Base-by-base conservation (phyloP, 2,113 vertebrate genomes). In the Xiphophorus hellerii region DNA sequence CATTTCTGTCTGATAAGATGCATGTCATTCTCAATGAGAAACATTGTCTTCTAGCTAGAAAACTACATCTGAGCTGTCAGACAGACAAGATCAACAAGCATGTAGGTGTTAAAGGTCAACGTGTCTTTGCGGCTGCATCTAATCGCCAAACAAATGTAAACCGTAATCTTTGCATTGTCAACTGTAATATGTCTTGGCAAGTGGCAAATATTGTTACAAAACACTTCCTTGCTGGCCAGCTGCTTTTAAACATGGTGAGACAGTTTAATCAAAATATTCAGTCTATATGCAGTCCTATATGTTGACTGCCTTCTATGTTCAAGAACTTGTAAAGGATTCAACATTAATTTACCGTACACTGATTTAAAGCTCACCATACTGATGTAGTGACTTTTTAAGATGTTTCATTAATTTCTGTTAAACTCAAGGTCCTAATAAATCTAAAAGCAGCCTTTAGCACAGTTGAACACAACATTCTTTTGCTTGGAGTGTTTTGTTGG, bases 41-140 rank as follows among this genome's bases (percentile, higher is more conserved):
- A 69, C 22, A 17, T 62, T 8, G 28, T 70, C 69, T 73, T 20
- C 1, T 22, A 66, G 44, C 66, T 31, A 35, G 28, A 58, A 73
- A 77, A 73, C 77, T 35, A 35, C n/a, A 66, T 30, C 48, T 71
- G 69, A 62, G n/a, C 37, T 30, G 39, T 66, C 72, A 87, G 27
- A 9, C 72, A 87, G 27, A 9, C 22, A 9, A 20, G 60, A 66
- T 12, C 0, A 37, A 73, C 62, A 75, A 2, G 5, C 8, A 61
- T 62, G 63, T 61, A 17, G 54, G 37, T 76, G 44, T 80, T 77
- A 73, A 69, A 66, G 76, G 37, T 71, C 71, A 28, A 12, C 33
- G 61, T 2, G 62, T 70, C 76, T 78, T 78, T 78, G 70, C 42
- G 35, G 39, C 62, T 27, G 20, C 48, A 17, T 51, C 4, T 51